phyloP scores from a whole-genome alignment of 2,888 invertebrate species.

The Leptinotarsa juncta region DNA sequence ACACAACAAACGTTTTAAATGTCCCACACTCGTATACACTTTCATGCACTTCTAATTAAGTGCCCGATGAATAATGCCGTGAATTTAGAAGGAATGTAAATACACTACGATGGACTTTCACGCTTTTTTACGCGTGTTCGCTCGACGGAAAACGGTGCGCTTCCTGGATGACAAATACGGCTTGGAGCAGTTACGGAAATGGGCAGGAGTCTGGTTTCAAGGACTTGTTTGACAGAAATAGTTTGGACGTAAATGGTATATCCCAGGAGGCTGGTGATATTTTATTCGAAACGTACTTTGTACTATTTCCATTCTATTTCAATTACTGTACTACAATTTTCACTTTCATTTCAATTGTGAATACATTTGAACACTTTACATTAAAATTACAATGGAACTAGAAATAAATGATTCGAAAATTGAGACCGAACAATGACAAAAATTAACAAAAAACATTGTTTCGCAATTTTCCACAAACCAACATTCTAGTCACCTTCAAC shows the following conservation, averaged over 20 bases:
- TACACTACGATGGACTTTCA: slow-evolving; percentile 6
- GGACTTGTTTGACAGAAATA: background rate
- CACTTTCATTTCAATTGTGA: no score
- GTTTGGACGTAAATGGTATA: background rate
- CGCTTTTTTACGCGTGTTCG: slow-evolving; percentile 5
- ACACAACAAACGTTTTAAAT: slow-evolving; percentile 58
- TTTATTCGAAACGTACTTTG: no score
- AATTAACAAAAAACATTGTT: no score
- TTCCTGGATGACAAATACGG: slow-evolving; percentile 7
- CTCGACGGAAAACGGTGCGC: background rate
- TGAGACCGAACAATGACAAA: no score
- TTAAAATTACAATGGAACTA: no score
- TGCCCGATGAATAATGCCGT: slow-evolving; percentile 40
- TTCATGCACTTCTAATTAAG: slow-evolving; percentile 47
- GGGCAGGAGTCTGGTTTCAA: background rate
- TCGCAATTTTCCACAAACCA: no score
- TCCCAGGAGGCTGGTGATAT: no score
- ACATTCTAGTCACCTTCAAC: no score
- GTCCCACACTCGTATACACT: slow-evolving; percentile 45
- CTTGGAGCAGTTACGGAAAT: background rate
- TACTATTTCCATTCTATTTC: no score
- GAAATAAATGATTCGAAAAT: no score
- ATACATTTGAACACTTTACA: no score
- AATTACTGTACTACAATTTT: no score
- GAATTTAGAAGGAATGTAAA: slow-evolving; percentile 16